Percentiles rank a stretch among this genome's conserved stretches.
phyloP scores from a whole-genome alignment of 2,113 vertebrate species.

The Crypturellus undulatus region DNA sequence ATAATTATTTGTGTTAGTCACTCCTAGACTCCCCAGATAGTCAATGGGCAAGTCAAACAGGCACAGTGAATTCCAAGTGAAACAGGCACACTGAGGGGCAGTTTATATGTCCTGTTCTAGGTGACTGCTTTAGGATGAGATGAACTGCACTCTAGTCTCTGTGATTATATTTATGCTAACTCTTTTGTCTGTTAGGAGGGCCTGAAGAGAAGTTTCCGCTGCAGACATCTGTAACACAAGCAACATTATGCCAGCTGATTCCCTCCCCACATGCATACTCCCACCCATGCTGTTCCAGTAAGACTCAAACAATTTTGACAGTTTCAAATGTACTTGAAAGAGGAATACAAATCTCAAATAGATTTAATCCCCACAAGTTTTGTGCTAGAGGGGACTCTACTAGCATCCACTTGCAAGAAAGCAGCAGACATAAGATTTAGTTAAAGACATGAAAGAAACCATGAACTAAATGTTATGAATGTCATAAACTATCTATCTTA shows the following conservation, averaged over 20 bases:
- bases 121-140: neutral
- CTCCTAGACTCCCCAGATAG: neutral
- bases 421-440: neutral
- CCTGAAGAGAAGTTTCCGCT: neutral
- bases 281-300: neutral
- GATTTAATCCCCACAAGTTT: neutral
- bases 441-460: neutral
- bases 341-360: neutral
- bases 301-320: neutral
- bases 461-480: neutral
- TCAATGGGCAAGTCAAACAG: neutral
- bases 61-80: neutral
- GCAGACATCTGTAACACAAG: neutral
- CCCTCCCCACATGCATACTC: neutral
- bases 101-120: neutral
- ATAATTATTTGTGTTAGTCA: neutral
- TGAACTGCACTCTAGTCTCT: neutral
- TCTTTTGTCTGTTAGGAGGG: neutral
- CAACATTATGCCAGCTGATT: neutral
- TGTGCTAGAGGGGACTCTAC: neutral
- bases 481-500: neutral
- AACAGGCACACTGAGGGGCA: neutral
- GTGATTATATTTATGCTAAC: neutral
- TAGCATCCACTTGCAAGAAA: neutral
- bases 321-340: neutral